Conservation (phyloP, 1,140 invertebrate species). For the Drosophila carrolli region DNA sequence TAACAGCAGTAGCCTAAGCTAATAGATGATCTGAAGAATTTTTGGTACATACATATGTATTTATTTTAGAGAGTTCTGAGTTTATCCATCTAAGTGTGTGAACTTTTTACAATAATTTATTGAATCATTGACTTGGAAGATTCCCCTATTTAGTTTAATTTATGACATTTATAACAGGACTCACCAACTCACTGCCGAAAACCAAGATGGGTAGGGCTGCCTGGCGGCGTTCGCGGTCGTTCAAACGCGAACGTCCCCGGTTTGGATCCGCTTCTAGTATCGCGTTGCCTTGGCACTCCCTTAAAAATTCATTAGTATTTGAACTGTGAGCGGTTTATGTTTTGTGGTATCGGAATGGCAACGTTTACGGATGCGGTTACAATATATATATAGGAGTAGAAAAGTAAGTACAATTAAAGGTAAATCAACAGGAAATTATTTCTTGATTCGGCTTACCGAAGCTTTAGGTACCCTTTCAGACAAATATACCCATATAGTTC, state of each 20-base stretch:
- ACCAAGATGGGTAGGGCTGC: conserved; percentile 95
- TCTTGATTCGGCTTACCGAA: conserved; percentile 10
- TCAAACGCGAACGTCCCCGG: conserved; percentile 88
- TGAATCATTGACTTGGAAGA: too few relatives aligned
- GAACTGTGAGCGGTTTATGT: conserved; percentile 86
- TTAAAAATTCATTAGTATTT: conserved; percentile 91
- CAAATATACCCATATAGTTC: too few relatives aligned
- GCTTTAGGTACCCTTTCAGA: too few relatives aligned
- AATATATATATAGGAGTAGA: conserved; percentile 59
- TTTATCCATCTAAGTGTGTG: too few relatives aligned
- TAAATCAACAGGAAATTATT: conserved; percentile 47
- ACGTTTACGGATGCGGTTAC: conserved; percentile 67
- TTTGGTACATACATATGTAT: too few relatives aligned
- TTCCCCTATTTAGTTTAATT: too few relatives aligned
- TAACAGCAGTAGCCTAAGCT: too few relatives aligned
- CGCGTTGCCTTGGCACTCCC: conserved; percentile 88
- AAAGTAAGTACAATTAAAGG: conserved; percentile 38
- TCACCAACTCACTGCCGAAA: conserved; percentile 94
- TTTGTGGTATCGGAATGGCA: conserved; percentile 33
- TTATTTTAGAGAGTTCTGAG: too few relatives aligned
- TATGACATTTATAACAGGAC: conserved; percentile 20
- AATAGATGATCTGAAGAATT: too few relatives aligned
- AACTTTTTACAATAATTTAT: too few relatives aligned
- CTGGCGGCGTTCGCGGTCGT: conserved; percentile 95
- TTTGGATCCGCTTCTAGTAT: conserved; percentile 86